phyloP scores from a whole-genome alignment of 2,113 vertebrate genomes.

The Piaya cayana region DNA sequence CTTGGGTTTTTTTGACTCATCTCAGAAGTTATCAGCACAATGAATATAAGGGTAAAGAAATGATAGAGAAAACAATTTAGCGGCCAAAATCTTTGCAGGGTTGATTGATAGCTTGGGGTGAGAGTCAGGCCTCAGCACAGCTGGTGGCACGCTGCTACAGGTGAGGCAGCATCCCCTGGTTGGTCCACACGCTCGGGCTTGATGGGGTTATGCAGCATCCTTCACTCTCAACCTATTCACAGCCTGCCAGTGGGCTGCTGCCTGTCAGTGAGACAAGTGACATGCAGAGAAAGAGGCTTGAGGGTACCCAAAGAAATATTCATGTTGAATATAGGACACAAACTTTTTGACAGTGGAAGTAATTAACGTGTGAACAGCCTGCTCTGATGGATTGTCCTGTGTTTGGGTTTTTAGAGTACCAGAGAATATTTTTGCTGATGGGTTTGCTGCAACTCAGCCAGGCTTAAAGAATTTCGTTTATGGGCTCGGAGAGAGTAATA shows the following conservation, averaged over 20 bases:
- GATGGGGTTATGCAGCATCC: accelerated
- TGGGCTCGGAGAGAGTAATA: neutral
- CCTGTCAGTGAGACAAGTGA: accelerated
- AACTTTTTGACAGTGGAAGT: neutral
- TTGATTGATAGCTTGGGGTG: neutral
- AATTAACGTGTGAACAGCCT: neutral
- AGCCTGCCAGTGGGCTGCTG: neutral
- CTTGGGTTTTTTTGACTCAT: neutral
- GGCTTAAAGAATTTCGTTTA: neutral
- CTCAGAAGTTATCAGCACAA: neutral
- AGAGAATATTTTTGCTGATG: neutral
- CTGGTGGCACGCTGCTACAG: too few relatives aligned
- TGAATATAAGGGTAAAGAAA: neutral
- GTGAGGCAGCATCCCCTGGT: neutral
- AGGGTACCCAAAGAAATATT: neutral
- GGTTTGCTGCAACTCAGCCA: neutral
- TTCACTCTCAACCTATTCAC: neutral
- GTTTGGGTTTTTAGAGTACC: neutral
- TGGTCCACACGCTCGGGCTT: accelerated
- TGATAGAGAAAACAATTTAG: neutral
- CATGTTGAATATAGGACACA: neutral
- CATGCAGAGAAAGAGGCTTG: neutral
- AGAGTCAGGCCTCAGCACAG: too few relatives aligned
- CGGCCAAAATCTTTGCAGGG: neutral
- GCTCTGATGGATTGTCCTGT: accelerated